These are phyloP conservation scores for Denticeps clupeoides DNA, from an alignment of 2,797 vertebrate genomes.

Conservation along the genomic window DNA sequence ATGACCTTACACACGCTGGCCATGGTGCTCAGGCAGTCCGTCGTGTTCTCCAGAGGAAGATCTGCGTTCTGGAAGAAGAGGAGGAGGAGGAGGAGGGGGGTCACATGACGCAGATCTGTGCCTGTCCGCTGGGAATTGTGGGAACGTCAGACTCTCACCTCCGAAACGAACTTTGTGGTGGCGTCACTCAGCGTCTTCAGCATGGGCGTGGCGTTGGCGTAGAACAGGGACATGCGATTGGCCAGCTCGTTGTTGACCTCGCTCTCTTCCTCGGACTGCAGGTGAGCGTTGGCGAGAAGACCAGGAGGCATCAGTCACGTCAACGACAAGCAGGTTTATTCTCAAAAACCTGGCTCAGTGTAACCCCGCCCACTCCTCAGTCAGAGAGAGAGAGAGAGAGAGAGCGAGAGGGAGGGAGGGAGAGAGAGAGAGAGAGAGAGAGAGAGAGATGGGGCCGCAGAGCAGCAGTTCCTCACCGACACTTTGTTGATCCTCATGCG, in stretches of 20 bases:
- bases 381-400: constrained; percentile 7
- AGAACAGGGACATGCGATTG: constrained; percentile 98
- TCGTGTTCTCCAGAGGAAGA: constrained; percentile 87
- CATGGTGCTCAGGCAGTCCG: constrained; percentile 93
- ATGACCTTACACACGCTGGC: constrained; percentile 98
- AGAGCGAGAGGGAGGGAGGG: background rate
- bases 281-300: constrained; percentile 1
- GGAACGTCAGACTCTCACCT: no score
- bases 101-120: no score
- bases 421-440: background rate
- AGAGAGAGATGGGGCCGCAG: background rate
- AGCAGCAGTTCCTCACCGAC: constrained; percentile 56
- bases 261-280: constrained; percentile 74
- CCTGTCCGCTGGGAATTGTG: no score
- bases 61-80: constrained; percentile 77
- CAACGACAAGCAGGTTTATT: no score
- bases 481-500: constrained; percentile 94
- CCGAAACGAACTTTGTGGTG: constrained; percentile 90
- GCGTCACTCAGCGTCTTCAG: constrained; percentile 94
- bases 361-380: constrained; percentile 8
- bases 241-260: constrained; percentile 96
- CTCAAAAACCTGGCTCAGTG: no score
- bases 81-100: no score
- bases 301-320: no score
- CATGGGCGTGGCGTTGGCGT: constrained; percentile 91